phyloP scores from a whole-genome alignment of 1,140 invertebrate species.

The Drosophila punjabiensis region DNA sequence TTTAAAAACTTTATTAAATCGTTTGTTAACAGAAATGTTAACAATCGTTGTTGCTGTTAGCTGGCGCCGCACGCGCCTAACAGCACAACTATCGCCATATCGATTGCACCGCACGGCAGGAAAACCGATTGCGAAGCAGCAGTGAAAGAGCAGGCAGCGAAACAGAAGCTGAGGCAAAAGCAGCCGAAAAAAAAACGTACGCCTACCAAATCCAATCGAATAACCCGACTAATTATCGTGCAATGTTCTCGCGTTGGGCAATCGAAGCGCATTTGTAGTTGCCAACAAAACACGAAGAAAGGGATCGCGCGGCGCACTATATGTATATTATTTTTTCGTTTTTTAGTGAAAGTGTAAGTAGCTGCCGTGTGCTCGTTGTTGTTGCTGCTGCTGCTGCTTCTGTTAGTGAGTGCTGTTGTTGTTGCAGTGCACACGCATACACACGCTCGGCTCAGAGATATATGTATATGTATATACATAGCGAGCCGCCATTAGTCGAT shows the following conservation, averaged over 20 bases:
- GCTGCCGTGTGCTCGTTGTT: slow-evolving; percentile 45
- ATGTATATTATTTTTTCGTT: slow-evolving; percentile 69
- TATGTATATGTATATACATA: slow-evolving; percentile 16
- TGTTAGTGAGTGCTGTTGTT: slow-evolving; percentile 41
- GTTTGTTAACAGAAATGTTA: background rate
- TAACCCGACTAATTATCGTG: slow-evolving; percentile 13
- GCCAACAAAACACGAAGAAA: slow-evolving; percentile 53
- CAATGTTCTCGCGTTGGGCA: slow-evolving; percentile 22
- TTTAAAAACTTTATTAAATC: background rate
- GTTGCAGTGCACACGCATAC: slow-evolving; percentile 56
- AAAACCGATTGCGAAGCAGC: slow-evolving; percentile 1
- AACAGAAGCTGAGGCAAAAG: slow-evolving; percentile 13
- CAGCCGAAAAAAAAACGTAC: slow-evolving; percentile 14
- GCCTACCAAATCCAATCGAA: slow-evolving; percentile 10
- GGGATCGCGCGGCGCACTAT: slow-evolving; percentile 49
- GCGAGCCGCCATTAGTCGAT: slow-evolving; percentile 20
- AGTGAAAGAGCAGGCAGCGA: slow-evolving; percentile 6
- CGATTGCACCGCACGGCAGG: background rate
- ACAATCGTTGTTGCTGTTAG: background rate
- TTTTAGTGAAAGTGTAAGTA: slow-evolving; percentile 73
- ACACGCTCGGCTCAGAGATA: slow-evolving; percentile 30
- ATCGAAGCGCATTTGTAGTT: slow-evolving; percentile 12
- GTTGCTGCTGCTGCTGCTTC: slow-evolving; percentile 16
- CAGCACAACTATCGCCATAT: background rate
- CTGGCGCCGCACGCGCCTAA: too few relatives aligned